Conservation (phyloP, 2,797 vertebrate species). For the Sylvia borin region DNA sequence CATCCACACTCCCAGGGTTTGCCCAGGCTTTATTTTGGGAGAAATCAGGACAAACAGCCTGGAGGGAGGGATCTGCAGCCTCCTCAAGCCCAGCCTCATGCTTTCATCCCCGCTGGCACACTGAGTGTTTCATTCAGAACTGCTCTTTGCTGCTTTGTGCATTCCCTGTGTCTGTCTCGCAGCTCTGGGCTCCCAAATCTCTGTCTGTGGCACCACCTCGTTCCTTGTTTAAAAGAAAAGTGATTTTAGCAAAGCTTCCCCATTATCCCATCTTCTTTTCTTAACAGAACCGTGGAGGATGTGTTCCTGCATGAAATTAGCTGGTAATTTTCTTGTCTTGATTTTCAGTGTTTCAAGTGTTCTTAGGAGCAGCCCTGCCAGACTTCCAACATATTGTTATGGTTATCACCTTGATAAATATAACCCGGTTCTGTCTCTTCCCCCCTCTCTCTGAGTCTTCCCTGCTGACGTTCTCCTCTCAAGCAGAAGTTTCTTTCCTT, state of each 20-base stretch:
- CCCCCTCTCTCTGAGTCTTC: not conserved
- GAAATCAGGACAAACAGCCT: not conserved
- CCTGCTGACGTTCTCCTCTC: not conserved
- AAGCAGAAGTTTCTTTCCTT: not conserved
- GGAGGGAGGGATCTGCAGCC: not conserved
- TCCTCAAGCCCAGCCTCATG: not conserved
- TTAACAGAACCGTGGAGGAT: not conserved
- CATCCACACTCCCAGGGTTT: not conserved
- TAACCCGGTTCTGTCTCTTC: conserved; percentile 16
- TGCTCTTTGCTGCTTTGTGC: not conserved
- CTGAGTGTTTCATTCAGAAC: not conserved
- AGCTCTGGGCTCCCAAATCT: not conserved
- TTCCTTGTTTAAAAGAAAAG: not conserved
- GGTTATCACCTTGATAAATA: conserved; percentile 54
- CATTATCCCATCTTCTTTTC: not conserved
- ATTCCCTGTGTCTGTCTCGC: not conserved
- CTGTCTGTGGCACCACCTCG: not conserved
- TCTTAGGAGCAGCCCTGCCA: not conserved
- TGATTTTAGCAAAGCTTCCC: not conserved
- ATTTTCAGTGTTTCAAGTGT: not conserved
- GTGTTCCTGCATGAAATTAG: conserved; percentile 24
- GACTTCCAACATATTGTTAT: conserved; percentile 37
- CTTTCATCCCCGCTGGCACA: not conserved
- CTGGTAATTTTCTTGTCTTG: conserved; percentile 23
- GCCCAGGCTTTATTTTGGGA: not conserved